phyloP scores from a whole-genome alignment of 2,797 vertebrate species.

The Sebastiscus albofasciatus region DNA sequence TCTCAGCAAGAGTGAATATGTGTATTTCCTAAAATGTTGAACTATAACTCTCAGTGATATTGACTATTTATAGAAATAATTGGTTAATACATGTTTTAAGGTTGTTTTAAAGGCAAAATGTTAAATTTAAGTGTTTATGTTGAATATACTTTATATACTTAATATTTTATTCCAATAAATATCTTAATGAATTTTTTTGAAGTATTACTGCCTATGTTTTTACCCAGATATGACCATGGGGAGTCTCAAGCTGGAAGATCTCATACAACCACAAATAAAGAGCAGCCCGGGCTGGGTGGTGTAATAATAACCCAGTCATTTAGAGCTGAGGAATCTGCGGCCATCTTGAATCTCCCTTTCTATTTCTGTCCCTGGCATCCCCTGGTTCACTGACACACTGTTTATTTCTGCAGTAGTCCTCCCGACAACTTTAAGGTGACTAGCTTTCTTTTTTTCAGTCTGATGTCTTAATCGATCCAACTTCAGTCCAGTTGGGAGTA shows the following conservation, averaged over 20 bases:
- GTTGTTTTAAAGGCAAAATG: not conserved
- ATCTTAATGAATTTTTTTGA: not conserved
- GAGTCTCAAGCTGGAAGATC: not conserved
- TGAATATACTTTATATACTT: not conserved
- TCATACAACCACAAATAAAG: constrained; percentile 7
- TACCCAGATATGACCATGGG: not conserved
- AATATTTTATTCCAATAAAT: not conserved
- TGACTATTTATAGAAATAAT: not conserved
- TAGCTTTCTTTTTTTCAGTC: not conserved
- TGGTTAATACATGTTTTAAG: not conserved
- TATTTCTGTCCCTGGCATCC: constrained; percentile 50
- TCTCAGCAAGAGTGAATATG: not conserved
- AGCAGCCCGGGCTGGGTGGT: not conserved
- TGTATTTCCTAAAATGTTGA: not conserved
- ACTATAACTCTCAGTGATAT: not conserved
- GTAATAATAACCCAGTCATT: constrained; percentile 33
- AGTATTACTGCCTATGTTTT: not conserved
- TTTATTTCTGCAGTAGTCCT: constrained; percentile 19
- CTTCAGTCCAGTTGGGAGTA: not conserved
- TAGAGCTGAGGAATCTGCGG: not conserved
- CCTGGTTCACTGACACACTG: constrained; percentile 47
- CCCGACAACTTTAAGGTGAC: not conserved
- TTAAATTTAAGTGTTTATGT: not conserved
- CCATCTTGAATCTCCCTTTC: constrained; percentile 43
- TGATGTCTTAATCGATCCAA: not conserved